Conservation (phyloP, 2,888 invertebrate species). For the Melinaea menophilus region DNA sequence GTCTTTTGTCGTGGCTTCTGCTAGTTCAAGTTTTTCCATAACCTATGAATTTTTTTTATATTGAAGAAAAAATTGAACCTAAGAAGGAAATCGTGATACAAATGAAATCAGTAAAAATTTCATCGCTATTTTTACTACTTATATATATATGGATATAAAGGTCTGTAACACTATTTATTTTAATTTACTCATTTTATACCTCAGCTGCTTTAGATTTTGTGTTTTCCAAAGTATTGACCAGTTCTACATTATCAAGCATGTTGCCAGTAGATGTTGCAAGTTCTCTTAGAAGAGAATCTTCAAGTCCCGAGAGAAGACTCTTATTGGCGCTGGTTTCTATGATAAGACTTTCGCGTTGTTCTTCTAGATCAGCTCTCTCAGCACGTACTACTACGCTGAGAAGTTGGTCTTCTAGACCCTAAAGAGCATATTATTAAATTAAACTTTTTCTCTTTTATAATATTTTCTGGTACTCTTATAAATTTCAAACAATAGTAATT, state of each 20-base stretch:
- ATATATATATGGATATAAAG: too few relatives aligned
- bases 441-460: not conserved
- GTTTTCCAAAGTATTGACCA: slow-evolving; percentile 90
- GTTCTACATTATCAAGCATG: slow-evolving; percentile 94
- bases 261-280: slow-evolving; percentile 92
- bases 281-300: slow-evolving; percentile 90
- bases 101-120: too few relatives aligned
- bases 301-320: slow-evolving; percentile 87
- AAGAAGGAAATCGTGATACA: too few relatives aligned
- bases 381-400: slow-evolving; percentile 92
- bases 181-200: slow-evolving; percentile 59
- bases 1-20: slow-evolving; percentile 85
- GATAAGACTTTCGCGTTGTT: slow-evolving; percentile 89
- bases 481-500: too few relatives aligned
- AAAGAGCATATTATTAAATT: slow-evolving; percentile 6
- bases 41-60: slow-evolving; percentile 59
- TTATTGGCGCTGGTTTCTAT: slow-evolving; percentile 92
- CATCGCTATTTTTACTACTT: too few relatives aligned
- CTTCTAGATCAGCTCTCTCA: slow-evolving; percentile 92
- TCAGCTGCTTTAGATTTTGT: slow-evolving; percentile 92
- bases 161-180: too few relatives aligned
- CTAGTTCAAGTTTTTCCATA: slow-evolving; percentile 86
- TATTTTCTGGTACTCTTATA: too few relatives aligned
- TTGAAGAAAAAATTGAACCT: not conserved
- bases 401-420: slow-evolving; percentile 94